Base-by-base conservation (phyloP, 2,113 vertebrate species). In the Phoxinus phoxinus region DNA sequence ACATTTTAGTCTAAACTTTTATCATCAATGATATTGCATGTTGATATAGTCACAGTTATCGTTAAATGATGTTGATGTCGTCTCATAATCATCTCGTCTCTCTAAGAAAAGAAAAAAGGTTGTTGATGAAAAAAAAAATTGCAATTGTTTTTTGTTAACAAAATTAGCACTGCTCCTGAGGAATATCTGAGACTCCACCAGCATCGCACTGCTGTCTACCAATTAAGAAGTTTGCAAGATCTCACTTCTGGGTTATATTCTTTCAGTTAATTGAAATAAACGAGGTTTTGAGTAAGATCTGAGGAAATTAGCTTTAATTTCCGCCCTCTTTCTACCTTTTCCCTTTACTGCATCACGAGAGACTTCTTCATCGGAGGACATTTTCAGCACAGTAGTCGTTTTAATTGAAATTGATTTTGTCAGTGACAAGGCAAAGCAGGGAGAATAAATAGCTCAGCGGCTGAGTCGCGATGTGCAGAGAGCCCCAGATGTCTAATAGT, bases 351-450 rank as follows among this genome's bases (percentile, higher is more conserved):
- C 48, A 30, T 85, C 21, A 41, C 9, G 15, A 12, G 46, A 35
- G 30, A 77, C 44, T 17, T 73, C 35, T 85, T 78, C 41, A 85
- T 85, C 79, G 85, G 84, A 74, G 85, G 51, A 65, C 37, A 53
- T 78, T 88, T 90, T 76, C 87, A 84, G 75, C 59, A 58, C 63
- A 17, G 72, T 37, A 63, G 85, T 87, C 72, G 48, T 90, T 93
- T 93, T 93, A 93, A 94, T 92, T 93, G 87, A 94, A 94, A 94
- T 94, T 90, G 92, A 94, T 94, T 94, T 93, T 87, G 87, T 87
- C 86, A 92, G 80, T 85, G 82, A 82, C 46, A 71, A 89, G 74
- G 86, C 88, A 89, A 92, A 53, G 88, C 87, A 84, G 86, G 53
- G 86, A 81, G 91, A 92, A 92, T 87, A 88, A 91, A 93, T 90